These are phyloP conservation scores for Cyclophora albipunctata DNA, from an alignment of 2,888 invertebrate species.

Conservation along the genomic window DNA sequence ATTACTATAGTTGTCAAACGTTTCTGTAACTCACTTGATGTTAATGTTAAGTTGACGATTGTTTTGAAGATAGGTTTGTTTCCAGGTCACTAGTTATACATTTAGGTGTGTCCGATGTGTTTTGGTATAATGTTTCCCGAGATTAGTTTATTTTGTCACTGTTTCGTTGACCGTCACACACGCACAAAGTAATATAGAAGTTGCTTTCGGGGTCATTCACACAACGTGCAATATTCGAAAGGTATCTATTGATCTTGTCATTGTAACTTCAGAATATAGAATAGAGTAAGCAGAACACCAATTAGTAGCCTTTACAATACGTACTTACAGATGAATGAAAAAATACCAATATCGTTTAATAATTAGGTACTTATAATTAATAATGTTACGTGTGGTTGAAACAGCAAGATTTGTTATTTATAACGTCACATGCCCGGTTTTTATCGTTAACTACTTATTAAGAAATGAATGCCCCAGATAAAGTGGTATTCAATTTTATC, in stretches of 20 bases:
- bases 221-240: constrained; percentile 34
- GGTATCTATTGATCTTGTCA: constrained; percentile 31
- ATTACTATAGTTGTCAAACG: constrained; percentile 4
- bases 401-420: too few species aligned
- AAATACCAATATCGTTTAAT: constrained; percentile 6
- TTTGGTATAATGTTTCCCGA: too few species aligned
- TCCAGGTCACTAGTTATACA: too few species aligned
- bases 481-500: too few species aligned
- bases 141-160: neutral
- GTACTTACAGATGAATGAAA: constrained; percentile 17
- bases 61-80: too few species aligned
- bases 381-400: too few species aligned
- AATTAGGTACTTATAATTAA: too few species aligned
- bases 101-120: too few species aligned
- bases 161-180: constrained; percentile 46
- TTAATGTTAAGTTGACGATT: too few species aligned
- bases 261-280: constrained; percentile 38
- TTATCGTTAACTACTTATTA: neutral
- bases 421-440: neutral
- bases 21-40: constrained; percentile 12
- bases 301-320: constrained; percentile 54
- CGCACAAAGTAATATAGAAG: constrained; percentile 51
- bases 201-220: constrained; percentile 57
- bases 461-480: too few species aligned
- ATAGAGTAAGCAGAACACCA: constrained; percentile 67